A percentile compares a stretch with the other conserved stretches of the same genome.
These are phyloP conservation scores for Lasaia peninsularis DNA, from an alignment of 1,140 invertebrate species.

Conservation along the genomic window DNA sequence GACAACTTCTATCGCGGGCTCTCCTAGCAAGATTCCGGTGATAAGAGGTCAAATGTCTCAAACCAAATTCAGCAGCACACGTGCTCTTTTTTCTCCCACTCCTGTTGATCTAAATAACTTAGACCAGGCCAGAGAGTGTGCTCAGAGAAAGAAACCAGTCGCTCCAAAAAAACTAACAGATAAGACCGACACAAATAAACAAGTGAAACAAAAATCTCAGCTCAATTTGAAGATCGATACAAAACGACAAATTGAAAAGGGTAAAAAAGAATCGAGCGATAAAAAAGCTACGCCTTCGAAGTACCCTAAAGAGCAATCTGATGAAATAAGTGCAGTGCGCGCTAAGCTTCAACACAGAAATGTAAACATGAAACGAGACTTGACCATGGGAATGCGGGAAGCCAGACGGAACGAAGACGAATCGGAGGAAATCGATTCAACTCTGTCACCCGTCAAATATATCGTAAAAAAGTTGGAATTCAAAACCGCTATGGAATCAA, in stretches of 20 bases:
- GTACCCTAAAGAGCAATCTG: constrained; percentile 61
- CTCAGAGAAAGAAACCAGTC: constrained; percentile 69
- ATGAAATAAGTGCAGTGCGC: constrained; percentile 71
- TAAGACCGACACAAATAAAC: constrained; percentile 54
- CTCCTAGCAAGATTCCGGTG: constrained; percentile 79
- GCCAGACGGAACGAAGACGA: constrained; percentile 55
- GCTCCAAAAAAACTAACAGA: constrained; percentile 50
- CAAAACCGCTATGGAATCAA: constrained; percentile 61
- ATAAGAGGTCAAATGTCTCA: constrained; percentile 72
- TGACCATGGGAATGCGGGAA: constrained; percentile 38
- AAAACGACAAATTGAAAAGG: constrained; percentile 59
- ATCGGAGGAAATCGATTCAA: constrained; percentile 48
- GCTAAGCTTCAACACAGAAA: constrained; percentile 72
- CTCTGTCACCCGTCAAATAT: constrained; percentile 68
- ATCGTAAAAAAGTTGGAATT: constrained; percentile 74
- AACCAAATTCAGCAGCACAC: constrained; percentile 68
- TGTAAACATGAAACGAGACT: constrained; percentile 62
- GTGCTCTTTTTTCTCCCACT: constrained; percentile 76
- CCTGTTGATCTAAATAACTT: constrained; percentile 75
- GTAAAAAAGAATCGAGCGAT: constrained; percentile 56
- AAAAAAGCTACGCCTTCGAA: constrained; percentile 61
- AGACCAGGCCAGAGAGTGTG: constrained; percentile 76
- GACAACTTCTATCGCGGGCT: constrained; percentile 75
- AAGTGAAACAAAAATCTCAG: constrained; percentile 64
- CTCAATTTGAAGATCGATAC: constrained; percentile 55